Base-by-base conservation (phyloP, 2,888 invertebrate genomes). In the Elysia crispata region DNA sequence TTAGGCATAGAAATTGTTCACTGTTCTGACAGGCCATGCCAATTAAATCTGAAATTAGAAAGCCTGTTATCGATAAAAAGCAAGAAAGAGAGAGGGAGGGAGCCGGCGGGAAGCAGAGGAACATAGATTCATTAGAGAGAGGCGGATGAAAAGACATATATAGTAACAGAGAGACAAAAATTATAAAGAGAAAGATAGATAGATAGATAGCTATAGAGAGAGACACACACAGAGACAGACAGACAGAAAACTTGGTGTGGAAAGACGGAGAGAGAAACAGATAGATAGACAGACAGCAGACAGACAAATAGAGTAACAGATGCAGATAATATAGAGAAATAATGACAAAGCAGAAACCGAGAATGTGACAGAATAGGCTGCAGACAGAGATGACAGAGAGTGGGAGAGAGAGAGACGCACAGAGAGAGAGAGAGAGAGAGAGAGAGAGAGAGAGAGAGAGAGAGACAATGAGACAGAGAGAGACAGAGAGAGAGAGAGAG, bases 381-480 rank as follows among this genome's bases (percentile, higher is more conserved):
- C 33, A 66, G 54, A 66, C 66, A 31, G 31, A 79, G 57, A 67
- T 18, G 57, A 33, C 28, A 31, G 57, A 50, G 50, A 49, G 30
- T 13, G 28, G 23, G 50, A 54, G 30, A 50, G 54, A 73, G 30
- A 30, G 30, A 50, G 54, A 50, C 18, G 28, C 18, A 25, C 31
- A 77, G 57, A 33, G 57, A 67, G 75, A 74, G 23, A 57, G 31
- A 57, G 67, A 66, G 18, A 57, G 60, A 74, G 33, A 74, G 20
- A 67, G 33, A 66, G 50, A 54, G 25, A 57, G 15, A 79, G 62
- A 66, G 41, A 75, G 57, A 66, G 54, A 66, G 74, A 31, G 31
- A 79, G 57, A 67, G 18, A 57, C 31, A 79, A n/a, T 54, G 41
- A 20, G 28, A 79, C n/a, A 25, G 25, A 54, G 57, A 73, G n/a